Conservation (phyloP, 2,113 vertebrate species). For the Craseonycteris thonglongyai region DNA sequence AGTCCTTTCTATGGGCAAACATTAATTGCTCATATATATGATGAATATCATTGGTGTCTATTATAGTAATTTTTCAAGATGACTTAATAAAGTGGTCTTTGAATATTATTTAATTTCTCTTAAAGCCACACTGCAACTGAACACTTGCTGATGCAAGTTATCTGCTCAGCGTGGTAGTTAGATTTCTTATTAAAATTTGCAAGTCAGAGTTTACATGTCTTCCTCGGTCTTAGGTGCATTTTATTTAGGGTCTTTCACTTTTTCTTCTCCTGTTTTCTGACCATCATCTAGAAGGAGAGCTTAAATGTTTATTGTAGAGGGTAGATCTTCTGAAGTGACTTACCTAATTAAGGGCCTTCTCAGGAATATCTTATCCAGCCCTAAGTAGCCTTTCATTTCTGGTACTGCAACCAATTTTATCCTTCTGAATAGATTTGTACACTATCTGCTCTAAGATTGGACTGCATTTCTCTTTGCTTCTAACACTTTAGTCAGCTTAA, state of each 20-base stretch:
- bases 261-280: not conserved
- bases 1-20: not conserved
- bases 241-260: not conserved
- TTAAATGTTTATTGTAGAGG: not conserved
- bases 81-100: conserved; percentile 43
- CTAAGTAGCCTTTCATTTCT: not conserved
- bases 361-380: not conserved
- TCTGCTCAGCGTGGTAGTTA: not conserved
- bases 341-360: not conserved
- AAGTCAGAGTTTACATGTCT: not conserved
- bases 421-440: not conserved
- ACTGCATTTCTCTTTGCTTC: not conserved
- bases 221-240: not conserved
- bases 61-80: conserved; percentile 29
- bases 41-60: conserved; percentile 18
- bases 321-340: not conserved
- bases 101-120: conserved; percentile 40
- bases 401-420: not conserved
- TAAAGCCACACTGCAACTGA: not conserved
- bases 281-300: not conserved
- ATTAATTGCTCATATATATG: not conserved
- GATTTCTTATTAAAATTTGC: not conserved
- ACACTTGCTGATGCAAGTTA: not conserved
- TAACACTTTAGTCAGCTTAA: not conserved
- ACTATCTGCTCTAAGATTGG: not conserved